phyloP scores from a whole-genome alignment of 2,888 invertebrate genomes.

The Drosophila mimetica region DNA sequence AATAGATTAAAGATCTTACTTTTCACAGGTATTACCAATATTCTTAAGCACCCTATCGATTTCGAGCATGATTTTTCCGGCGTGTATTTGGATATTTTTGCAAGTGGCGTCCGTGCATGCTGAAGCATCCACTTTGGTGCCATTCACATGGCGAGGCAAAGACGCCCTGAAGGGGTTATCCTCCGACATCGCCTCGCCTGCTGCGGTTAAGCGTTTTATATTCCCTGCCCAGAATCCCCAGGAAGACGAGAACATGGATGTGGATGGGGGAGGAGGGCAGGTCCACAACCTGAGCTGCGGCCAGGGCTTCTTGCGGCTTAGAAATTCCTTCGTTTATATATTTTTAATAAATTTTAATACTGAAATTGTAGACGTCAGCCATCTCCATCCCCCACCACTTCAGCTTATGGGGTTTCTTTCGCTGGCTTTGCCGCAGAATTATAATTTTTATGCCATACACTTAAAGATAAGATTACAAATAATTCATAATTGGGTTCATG shows the following conservation, averaged over 20 bases:
- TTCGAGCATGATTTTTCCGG: background rate
- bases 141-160: conserved; percentile 66
- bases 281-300: conserved; percentile 34
- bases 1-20: too few relatives aligned
- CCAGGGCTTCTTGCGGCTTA: conserved; percentile 55
- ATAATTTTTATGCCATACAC: conserved; percentile 75
- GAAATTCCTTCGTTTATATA: conserved; percentile 57
- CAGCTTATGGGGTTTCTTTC: conserved; percentile 63
- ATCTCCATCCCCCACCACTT: background rate
- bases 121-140: conserved; percentile 79
- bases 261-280: conserved; percentile 31
- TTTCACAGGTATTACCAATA: too few relatives aligned
- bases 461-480: conserved; percentile 75
- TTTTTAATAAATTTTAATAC: conserved; percentile 77
- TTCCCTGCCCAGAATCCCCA: conserved; percentile 29
- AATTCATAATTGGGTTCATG: conserved; percentile 51
- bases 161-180: conserved; percentile 16
- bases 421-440: conserved; percentile 55
- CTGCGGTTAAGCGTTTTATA: conserved; percentile 66
- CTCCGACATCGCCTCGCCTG: conserved; percentile 14
- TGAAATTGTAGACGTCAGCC: conserved; percentile 66
- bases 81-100: conserved; percentile 30
- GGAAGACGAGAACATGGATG: conserved; percentile 7
- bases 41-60: background rate
- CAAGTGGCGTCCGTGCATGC: conserved; percentile 79